phyloP scores from a whole-genome alignment of 2,888 invertebrate genomes.

The Mythimna vitellina region DNA sequence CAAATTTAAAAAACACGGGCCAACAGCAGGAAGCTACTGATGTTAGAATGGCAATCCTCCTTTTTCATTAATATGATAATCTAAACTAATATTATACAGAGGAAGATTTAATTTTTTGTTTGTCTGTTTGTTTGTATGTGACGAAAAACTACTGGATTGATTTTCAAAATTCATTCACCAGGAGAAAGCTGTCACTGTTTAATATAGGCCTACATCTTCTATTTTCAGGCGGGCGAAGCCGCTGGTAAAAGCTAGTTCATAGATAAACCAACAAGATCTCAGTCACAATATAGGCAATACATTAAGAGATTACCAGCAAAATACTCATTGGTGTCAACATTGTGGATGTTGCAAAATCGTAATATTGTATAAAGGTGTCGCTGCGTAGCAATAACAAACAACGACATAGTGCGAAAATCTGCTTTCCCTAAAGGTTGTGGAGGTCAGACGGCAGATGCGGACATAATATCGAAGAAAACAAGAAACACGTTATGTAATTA shows the following conservation, averaged over 20 bases:
- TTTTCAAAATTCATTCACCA: too few relatives aligned
- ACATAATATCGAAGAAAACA: slow-evolving; percentile 8
- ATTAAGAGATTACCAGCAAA: neutral
- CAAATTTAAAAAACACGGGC: neutral
- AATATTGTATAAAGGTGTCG: neutral
- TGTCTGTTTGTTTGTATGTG: too few relatives aligned
- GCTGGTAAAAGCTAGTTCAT: too few relatives aligned
- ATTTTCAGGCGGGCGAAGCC: too few relatives aligned
- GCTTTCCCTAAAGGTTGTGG: slow-evolving; percentile 31
- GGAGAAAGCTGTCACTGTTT: too few relatives aligned
- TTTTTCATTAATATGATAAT: too few relatives aligned
- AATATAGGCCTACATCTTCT: too few relatives aligned
- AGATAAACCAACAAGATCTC: neutral
- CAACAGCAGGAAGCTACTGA: neutral
- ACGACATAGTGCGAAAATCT: slow-evolving; percentile 23
- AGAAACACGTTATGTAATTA: slow-evolving; percentile 11
- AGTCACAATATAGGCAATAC: neutral
- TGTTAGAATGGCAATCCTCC: neutral
- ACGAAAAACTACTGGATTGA: too few relatives aligned
- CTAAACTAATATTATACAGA: too few relatives aligned
- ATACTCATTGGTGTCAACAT: neutral
- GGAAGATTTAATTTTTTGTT: too few relatives aligned
- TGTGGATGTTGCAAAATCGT: slow-evolving; percentile 5
- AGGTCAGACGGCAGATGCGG: slow-evolving; percentile 20
- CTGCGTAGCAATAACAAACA: slow-evolving; percentile 14